Base-by-base conservation (phyloP, 2,797 vertebrate species). In the Poeciliopsis paucimaculata region DNA sequence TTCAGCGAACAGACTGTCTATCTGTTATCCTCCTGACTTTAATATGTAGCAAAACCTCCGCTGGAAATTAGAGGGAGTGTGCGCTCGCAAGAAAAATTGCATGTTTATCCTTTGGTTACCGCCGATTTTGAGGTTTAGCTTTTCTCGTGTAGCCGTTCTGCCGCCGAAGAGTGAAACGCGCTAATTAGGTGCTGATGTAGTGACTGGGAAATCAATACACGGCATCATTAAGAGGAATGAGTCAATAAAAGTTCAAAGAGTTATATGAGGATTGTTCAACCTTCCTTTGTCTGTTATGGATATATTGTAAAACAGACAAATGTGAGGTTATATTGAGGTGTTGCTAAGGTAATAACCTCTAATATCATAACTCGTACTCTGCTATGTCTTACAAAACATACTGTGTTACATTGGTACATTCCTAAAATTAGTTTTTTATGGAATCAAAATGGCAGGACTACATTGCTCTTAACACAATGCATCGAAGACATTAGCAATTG, bases 11-110 rank as follows among this genome's bases (percentile, higher is more conserved):
- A 77, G 82, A 76, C 86, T 49, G 85, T 92, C 91, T 91, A 93
- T 92, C 88, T 90, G 85, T 82, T 84, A 83, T 84, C 88, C 84
- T 86, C 77, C 78, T 77, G 85, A 85, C 86, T 89, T 85, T 90
- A 83, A 92, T 86, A 87, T 78, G 83, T 80, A 79, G 77, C 83
- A 77, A 73, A 90, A 72, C 73, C 79, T 12, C 53, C 73, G 77
- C 86, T 84, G 88, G 90, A 87, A 90, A 90, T 88, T 84, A 79
- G 70, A 87, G 82, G 77, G 66, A 77, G 55, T 3, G 68, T 49
- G 26, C 75, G 43, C 77, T 64, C 79, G 73, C 82, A 73, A 55
- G 73, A 80, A 66, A 76, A 83, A 88, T 80, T n/a, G 85, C 78
- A 39, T 79, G 77, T 79, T 90, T 77, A 49, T 76, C 82, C 23